Conservation (phyloP, 2,113 vertebrate species). For the Mola mola region DNA sequence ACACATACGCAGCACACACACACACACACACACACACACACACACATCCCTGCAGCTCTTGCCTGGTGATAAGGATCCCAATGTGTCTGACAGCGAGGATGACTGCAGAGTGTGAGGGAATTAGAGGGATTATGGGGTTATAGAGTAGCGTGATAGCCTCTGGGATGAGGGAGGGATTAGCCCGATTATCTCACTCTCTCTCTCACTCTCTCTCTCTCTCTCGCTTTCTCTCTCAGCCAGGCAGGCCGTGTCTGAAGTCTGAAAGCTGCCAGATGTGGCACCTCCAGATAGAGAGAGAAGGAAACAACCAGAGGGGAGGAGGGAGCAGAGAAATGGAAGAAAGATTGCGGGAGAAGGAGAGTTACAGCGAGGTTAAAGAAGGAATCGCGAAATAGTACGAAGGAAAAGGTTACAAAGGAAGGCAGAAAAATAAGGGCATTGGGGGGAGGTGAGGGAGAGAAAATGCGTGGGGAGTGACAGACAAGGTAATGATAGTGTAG, state of each 20-base stretch:
- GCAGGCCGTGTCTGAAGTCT: conserved; percentile 67
- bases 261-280: conserved; percentile 80
- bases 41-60: conserved; percentile 54
- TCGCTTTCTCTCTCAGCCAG: conserved; percentile 66
- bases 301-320: conserved; percentile 55
- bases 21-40: conserved; percentile 37
- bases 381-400: conserved; percentile 6
- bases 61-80: conserved; percentile 80
- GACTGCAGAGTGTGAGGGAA: conserved; percentile 83
- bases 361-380: conserved; percentile 15
- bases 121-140: conserved; percentile 85
- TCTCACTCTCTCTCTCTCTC: conserved; percentile 65
- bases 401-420: conserved; percentile 40
- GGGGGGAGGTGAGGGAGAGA: conserved; percentile 15
- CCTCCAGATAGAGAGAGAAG: conserved; percentile 68
- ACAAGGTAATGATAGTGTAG: conserved; percentile 62
- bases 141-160: conserved; percentile 83
- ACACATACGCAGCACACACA: conserved; percentile 8
- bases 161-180: conserved; percentile 84
- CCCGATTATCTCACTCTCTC: conserved; percentile 78
- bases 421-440: not conserved
- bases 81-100: conserved; percentile 79
- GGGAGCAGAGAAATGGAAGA: not conserved
- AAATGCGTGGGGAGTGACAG: conserved; percentile 57
- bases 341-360: conserved; percentile 1